These are phyloP conservation scores for Xiphorhynchus elegans DNA, from an alignment of 2,113 vertebrate genomes.

Conservation along the genomic window DNA sequence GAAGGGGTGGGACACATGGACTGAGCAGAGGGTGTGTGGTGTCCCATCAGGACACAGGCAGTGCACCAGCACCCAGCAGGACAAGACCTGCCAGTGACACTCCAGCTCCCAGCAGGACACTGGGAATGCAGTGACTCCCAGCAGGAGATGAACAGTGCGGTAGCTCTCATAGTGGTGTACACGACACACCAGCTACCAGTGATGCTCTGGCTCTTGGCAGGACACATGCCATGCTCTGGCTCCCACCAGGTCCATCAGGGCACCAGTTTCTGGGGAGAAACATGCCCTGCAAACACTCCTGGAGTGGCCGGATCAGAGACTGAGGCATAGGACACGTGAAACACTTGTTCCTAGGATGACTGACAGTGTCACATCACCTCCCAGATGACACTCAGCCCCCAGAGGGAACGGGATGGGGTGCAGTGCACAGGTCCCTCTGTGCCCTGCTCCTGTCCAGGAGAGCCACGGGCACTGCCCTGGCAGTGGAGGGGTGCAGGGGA, in stretches of 20 bases:
- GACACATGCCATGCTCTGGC: neutral
- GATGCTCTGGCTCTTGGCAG: neutral
- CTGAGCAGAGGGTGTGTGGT: fast-evolving
- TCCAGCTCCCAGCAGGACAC: neutral
- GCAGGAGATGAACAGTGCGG: neutral
- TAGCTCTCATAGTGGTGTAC: neutral
- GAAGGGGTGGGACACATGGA: neutral
- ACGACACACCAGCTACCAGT: neutral
- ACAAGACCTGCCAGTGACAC: neutral
- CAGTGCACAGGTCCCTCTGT: neutral
- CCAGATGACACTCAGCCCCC: fast-evolving
- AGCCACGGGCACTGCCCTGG: neutral
- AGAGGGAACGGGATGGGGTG: neutral
- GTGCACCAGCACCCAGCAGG: neutral
- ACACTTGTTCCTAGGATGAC: neutral
- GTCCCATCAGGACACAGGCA: neutral
- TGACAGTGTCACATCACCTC: neutral
- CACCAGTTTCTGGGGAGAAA: neutral
- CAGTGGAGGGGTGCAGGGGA: neutral
- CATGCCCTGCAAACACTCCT: fast-evolving
- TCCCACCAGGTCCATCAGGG: neutral
- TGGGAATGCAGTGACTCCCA: neutral
- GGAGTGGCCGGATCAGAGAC: neutral
- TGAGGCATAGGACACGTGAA: neutral
- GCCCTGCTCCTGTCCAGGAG: neutral